Percentiles rank a stretch among this genome's conserved stretches.
These are phyloP conservation scores for Incurvaria masculella DNA, from an alignment of 2,888 invertebrate species.

Conservation along the genomic window DNA sequence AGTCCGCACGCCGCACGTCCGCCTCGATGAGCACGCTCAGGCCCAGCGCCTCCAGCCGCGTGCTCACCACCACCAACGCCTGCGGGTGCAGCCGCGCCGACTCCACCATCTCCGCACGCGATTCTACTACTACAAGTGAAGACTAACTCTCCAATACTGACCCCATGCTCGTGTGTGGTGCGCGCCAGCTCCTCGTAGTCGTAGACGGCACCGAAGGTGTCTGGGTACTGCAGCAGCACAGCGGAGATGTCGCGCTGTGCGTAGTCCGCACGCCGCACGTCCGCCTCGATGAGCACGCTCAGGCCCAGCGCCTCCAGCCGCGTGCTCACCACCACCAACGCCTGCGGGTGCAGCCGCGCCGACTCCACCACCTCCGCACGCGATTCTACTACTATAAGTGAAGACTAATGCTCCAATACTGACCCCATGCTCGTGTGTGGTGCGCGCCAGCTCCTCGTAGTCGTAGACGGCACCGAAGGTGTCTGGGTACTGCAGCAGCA, in stretches of 20 bases:
- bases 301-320: slow-evolving; percentile 84
- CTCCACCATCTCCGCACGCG: slow-evolving; percentile 77
- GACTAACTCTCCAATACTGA: slow-evolving; percentile 31
- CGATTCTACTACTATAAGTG: too few relatives aligned
- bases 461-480: slow-evolving; percentile 88
- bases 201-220: slow-evolving; percentile 86
- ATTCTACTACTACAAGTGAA: too few relatives aligned
- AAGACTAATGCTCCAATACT: slow-evolving; percentile 17
- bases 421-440: slow-evolving; percentile 87
- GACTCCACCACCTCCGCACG: slow-evolving; percentile 85
- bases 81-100: slow-evolving; percentile 94
- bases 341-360: slow-evolving; percentile 92
- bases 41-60: slow-evolving; percentile 83
- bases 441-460: slow-evolving; percentile 71
- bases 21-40: slow-evolving; percentile 71
- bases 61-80: slow-evolving; percentile 91
- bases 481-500: slow-evolving; percentile 95
- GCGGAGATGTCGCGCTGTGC: slow-evolving; percentile 79
- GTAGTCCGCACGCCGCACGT: slow-evolving; percentile 72
- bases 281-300: slow-evolving; percentile 67
- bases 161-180: slow-evolving; percentile 84
- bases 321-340: slow-evolving; percentile 90
- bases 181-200: slow-evolving; percentile 78
- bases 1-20: slow-evolving; percentile 70
- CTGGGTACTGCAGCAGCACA: slow-evolving; percentile 93